Base-by-base conservation (phyloP, 2,113 vertebrate species). In the Rhinichthys klamathensis region DNA sequence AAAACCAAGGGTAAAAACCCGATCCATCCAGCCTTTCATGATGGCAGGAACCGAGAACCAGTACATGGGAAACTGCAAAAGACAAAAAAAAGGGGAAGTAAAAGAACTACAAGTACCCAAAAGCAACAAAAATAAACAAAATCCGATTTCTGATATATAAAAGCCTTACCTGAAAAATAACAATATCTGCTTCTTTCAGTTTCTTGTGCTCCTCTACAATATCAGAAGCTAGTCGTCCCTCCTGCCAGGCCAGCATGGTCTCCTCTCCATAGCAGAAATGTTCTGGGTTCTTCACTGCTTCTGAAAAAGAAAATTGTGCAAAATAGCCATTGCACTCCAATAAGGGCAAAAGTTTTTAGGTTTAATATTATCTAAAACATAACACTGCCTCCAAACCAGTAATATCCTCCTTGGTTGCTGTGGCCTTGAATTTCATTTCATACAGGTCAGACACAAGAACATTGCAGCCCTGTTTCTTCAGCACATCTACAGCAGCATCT, bases 381-480 rank as follows among this genome's bases (percentile, higher is more conserved):
- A 10, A 35, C 3, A 35, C 30, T 21, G 32, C 67, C 32, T 70
- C 32, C 67, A 70, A 1, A 70, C 67, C 67, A 38, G 18, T 23
- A 23, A 70, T 38, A 70, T 70, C 32, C 3, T 70, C 32, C 18
- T 70, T 0, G 2, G 32, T 70, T 38, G 67, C 67, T 10, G 32
- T 70, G 18, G 67, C 67, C 67, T 70, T 70, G 9, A 70, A 70
- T 27, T 89, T 93, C 92, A 95, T 93, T 82, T 93, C 91, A 0
- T 96, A 97, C n/a, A 97, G 92, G 89, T 97, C 96, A 0, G 95
- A 97, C 38, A 93, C 93, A 0, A 90, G 84, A 5, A 70, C 67
- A 21, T 11, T 70, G 8, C 67, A 70, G 32, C 32, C 67, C 9
- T 38, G 67, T 23, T 70, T 70, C 32, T 70, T 12, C 67, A 70